These are phyloP conservation scores for Saxidomus purpurata DNA, from an alignment of 1,140 invertebrate species.

Conservation along the genomic window DNA sequence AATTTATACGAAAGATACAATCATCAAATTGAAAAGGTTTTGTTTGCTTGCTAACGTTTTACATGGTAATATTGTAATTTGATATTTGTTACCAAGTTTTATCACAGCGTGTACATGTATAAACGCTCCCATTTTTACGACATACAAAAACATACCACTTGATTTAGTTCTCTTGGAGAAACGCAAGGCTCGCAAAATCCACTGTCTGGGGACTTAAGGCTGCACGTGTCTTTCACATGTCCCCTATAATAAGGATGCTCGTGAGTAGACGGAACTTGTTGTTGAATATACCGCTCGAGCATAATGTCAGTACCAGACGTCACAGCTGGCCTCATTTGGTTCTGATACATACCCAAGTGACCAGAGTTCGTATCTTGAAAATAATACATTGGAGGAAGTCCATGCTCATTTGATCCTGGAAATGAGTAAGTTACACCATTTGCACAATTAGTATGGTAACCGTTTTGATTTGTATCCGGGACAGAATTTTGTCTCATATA, in stretches of 20 bases:
- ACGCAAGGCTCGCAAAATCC: constrained; percentile 80
- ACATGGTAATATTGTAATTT: not conserved
- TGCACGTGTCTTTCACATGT: constrained; percentile 71
- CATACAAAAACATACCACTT: constrained; percentile 40
- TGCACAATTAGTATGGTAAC: not conserved
- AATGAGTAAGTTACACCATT: not conserved
- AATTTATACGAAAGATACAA: not conserved
- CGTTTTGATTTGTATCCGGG: constrained; percentile 18
- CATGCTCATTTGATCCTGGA: not conserved
- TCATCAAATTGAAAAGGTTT: constrained; percentile 8
- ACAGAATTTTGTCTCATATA: constrained; percentile 32
- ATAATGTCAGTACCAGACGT: constrained; percentile 64
- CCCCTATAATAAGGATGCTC: constrained; percentile 60
- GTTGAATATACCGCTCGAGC: constrained; percentile 78
- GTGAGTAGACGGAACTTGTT: constrained; percentile 72
- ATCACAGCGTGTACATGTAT: not conserved
- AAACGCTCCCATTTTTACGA: not conserved
- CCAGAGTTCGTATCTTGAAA: not conserved
- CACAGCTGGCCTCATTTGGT: not conserved
- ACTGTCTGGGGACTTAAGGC: constrained; percentile 82
- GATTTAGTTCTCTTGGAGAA: constrained; percentile 71
- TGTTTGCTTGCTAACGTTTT: not conserved
- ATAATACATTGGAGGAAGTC: constrained; percentile 21
- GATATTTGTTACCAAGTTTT: not conserved
- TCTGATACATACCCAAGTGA: not conserved